Evolutionary conservation across 2,113 vertebrate genomes (phyloP).

Genomic region (Mastomys coucha): DNA sequence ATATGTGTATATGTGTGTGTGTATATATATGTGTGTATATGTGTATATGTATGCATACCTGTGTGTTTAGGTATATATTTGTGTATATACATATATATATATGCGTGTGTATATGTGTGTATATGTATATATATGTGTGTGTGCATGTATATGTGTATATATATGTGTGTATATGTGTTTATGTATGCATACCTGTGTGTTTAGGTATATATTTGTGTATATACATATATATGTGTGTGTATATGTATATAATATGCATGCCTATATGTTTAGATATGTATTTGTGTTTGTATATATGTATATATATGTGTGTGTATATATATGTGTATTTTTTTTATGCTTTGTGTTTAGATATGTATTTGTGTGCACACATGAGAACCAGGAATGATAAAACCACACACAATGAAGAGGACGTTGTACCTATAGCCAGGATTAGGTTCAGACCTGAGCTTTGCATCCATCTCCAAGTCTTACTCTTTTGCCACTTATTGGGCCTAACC

Average conservation of each 20-base stretch:
- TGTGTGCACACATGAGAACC: not conserved
- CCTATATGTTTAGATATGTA: not conserved
- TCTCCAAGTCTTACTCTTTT: not conserved
- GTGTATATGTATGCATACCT: no score
- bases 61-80: no score
- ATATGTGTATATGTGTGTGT: not conserved
- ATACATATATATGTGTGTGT: no score
- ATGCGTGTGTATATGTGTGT: not conserved
- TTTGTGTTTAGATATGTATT: not conserved
- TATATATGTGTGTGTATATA: not conserved
- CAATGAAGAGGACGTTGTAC: not conserved
- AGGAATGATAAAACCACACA: not conserved
- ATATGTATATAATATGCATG: not conserved
- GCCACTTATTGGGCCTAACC: not conserved
- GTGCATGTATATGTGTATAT: no score
- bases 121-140: not conserved
- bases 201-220: no score
- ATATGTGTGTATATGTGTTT: no score
- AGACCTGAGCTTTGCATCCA: not conserved
- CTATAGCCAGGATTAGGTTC: not conserved
- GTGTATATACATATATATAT: no score
- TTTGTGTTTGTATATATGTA: no score
- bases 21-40: no score
- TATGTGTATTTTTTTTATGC: not conserved
- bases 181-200: no score